These are phyloP conservation scores for Bothrops jararaca DNA, from an alignment of 2,113 vertebrate species.

Conservation along the genomic window DNA sequence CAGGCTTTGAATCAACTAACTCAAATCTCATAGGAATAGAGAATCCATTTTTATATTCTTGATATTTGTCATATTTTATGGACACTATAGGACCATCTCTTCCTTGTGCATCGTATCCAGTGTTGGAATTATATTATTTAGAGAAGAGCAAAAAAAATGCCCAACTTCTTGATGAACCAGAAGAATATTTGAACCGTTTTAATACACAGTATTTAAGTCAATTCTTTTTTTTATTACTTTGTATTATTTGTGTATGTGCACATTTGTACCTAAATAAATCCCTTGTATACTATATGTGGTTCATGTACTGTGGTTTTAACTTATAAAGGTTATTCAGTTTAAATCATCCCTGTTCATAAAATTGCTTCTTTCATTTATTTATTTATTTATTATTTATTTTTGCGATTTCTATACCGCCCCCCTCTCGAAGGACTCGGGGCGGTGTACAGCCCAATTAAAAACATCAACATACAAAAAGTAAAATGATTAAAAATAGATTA, in stretches of 20 bases:
- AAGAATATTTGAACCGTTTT: not conserved
- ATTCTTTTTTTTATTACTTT: not conserved
- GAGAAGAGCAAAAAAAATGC: not conserved
- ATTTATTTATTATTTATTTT: too few relatives aligned
- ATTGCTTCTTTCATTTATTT: not conserved
- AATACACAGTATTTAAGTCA: not conserved
- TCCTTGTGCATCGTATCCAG: not conserved
- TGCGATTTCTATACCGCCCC: too few relatives aligned
- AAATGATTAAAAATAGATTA: too few relatives aligned
- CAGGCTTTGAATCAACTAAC: not conserved
- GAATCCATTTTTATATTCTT: not conserved
- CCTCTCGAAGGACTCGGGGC: too few relatives aligned
- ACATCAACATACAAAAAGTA: too few relatives aligned
- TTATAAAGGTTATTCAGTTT: not conserved
- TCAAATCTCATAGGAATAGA: not conserved
- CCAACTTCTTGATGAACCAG: not conserved
- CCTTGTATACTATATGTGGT: not conserved
- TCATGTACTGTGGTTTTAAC: not conserved
- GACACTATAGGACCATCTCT: not conserved
- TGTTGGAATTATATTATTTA: not conserved
- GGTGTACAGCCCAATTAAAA: too few relatives aligned
- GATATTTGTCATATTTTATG: not conserved
- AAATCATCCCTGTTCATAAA: not conserved
- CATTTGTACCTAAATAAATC: not conserved
- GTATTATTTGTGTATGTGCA: not conserved